A percentile compares a stretch with the other conserved stretches of the same genome.
Evolutionary conservation across 2,113 vertebrate species (phyloP).

Genomic region (Mirza zaza): DNA sequence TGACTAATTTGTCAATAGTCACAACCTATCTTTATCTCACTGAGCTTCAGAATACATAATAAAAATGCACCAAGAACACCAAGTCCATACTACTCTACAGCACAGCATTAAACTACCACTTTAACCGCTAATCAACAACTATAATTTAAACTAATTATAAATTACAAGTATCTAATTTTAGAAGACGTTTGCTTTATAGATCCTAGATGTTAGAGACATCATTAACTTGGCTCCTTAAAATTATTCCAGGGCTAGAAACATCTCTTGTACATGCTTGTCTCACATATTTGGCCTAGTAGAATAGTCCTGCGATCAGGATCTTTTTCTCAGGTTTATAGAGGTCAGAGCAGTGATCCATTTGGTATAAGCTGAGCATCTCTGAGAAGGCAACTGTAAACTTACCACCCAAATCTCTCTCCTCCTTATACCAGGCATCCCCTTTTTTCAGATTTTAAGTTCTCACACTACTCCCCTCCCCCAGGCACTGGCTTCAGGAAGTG

Average conservation of each 20-base stretch:
- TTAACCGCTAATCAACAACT: constrained; percentile 72
- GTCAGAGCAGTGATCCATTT: neutral
- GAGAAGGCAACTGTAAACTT: neutral
- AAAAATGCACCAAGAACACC: neutral
- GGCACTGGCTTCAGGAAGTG: neutral
- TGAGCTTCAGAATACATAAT: neutral
- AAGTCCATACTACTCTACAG: constrained; percentile 17
- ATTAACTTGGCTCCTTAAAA: constrained; percentile 69
- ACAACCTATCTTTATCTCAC: constrained; percentile 41
- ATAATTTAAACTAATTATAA: constrained; percentile 69
- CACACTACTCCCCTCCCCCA: no score
- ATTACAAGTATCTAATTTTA: constrained; percentile 73
- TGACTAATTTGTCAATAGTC: constrained; percentile 40
- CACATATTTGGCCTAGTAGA: neutral
- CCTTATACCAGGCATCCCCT: neutral
- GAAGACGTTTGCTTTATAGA: constrained; percentile 68
- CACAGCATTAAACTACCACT: constrained; percentile 57
- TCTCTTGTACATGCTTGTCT: neutral
- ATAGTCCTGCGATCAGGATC: neutral
- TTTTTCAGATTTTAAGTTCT: neutral
- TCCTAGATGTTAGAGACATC: constrained; percentile 27
- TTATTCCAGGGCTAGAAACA: neutral
- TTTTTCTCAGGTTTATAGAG: neutral
- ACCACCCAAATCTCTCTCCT: neutral
- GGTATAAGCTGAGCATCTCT: neutral